These are phyloP conservation scores for Syrmaticus mikado DNA, from an alignment of 2,113 vertebrate species.

Conservation along the genomic window DNA sequence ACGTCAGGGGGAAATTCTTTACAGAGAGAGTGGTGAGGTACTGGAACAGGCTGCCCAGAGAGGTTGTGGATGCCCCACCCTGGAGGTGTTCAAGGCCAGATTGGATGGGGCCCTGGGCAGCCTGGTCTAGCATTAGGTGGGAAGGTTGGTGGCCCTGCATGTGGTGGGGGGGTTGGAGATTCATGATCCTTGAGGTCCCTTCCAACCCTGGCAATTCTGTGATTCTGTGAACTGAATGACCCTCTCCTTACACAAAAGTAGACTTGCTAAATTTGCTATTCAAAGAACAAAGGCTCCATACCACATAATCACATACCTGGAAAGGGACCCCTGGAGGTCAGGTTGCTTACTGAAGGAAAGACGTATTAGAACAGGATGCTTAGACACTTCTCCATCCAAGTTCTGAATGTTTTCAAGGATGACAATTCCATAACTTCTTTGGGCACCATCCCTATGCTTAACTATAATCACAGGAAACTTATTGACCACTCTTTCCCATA, in stretches of 20 bases:
- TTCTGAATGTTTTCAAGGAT: fast-evolving
- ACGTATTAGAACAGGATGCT: background rate
- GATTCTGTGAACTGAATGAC: background rate
- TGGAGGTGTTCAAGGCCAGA: too few relatives aligned
- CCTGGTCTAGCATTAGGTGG: too few relatives aligned
- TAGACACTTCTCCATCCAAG: background rate
- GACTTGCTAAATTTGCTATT: background rate
- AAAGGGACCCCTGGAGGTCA: background rate
- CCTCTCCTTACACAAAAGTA: background rate
- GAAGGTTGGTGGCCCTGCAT: too few relatives aligned
- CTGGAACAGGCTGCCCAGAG: too few relatives aligned
- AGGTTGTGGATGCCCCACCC: too few relatives aligned
- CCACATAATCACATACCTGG: fast-evolving
- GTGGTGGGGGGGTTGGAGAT: too few relatives aligned
- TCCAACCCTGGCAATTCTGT: too few relatives aligned
- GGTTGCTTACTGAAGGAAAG: background rate
- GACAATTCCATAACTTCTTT: background rate
- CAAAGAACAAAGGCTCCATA: fast-evolving
- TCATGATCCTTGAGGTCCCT: too few relatives aligned
- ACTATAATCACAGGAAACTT: fast-evolving
- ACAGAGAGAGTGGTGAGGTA: too few relatives aligned
- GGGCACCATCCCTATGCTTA: background rate
- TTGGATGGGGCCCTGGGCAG: too few relatives aligned
- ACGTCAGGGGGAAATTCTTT: too few relatives aligned
- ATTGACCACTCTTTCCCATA: background rate